Evolutionary conservation across 1,140 invertebrate genomes (phyloP), one percentile per base, ranked within the genome.

Genomic region (Solenopsis fugax): DNA sequence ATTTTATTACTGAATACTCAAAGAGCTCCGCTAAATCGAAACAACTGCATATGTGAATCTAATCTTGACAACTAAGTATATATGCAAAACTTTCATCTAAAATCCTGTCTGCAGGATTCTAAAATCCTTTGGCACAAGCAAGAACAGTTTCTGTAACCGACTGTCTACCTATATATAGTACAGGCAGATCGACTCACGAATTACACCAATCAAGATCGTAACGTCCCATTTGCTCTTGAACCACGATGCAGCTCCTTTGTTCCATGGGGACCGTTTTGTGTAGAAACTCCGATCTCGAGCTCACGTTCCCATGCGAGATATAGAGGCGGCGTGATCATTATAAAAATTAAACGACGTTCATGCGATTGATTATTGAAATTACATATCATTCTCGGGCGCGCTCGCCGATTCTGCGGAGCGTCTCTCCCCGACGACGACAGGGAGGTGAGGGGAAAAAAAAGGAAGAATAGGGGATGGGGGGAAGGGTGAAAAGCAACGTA

Each of bases 361-460:
- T 95, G 87, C 94, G 94, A 95, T 95, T 95, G 94, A 95, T 95
- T 94, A 95, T 95, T 94, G 92, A 95, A 95, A 95, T 95, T 95
- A 95, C 91, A 93, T 91, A 92, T 92, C 90, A 92, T 92, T 92
- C 41, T 7, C 86, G 72, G 60, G 65, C 21, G 24, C 72, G 67
- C n/a, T 50, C 69, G 62, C 62, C 72, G 76, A 80, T 88, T 81
- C 76, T 69, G 24, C 48, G 75, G 86, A 91, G 80, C 56, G 76
- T 24, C 67, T 52, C 48, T 29, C 73, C 48, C 56, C 80, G 52
- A 52, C 58, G 72, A 67, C 12, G 18, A 78, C 41, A 37, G 24
- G 58, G 48, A 1, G 52, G n/a, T 7, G 16, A n/a, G 16, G 9
- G 34, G 34, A 13, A 18, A 48, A 21, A 50, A 69, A 72, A 24